Conservation (phyloP, 2,888 invertebrate species). For the Leptopilina syphax region DNA sequence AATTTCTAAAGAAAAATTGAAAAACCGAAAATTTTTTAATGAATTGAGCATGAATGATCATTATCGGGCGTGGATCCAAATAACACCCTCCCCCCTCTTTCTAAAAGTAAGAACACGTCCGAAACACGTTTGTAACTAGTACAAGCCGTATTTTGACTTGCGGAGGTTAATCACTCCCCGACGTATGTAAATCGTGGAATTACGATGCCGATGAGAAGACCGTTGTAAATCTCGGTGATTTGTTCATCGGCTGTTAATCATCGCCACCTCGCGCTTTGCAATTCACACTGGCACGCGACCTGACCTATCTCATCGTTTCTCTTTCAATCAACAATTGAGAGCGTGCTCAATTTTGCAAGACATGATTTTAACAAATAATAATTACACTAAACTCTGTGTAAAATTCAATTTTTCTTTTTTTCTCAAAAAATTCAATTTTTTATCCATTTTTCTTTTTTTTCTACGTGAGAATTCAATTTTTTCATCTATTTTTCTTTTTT, state of each 20-base stretch:
- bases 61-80: not conserved
- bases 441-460: no score
- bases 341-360: not conserved
- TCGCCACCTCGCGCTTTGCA: slow-evolving; percentile 54
- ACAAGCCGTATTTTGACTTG: slow-evolving; percentile 22
- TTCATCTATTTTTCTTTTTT: no score
- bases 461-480: no score
- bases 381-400: no score
- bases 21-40: no score
- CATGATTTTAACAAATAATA: not conserved
- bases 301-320: slow-evolving; percentile 42
- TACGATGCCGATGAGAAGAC: slow-evolving; percentile 50
- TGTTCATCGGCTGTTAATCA: slow-evolving; percentile 66
- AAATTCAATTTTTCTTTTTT: no score
- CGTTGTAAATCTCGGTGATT: slow-evolving; percentile 62
- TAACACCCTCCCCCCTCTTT: not conserved
- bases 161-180: slow-evolving; percentile 30
- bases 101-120: slow-evolving; percentile 12
- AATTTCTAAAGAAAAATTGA: no score
- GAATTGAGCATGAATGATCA: not conserved
- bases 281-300: slow-evolving; percentile 52
- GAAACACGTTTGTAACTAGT: slow-evolving; percentile 33
- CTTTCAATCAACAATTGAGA: slow-evolving; percentile 14
- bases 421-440: no score
- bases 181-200: slow-evolving; percentile 50